Base-by-base conservation (phyloP, 2,797 vertebrate species). In the Rhinichthys osculus region DNA sequence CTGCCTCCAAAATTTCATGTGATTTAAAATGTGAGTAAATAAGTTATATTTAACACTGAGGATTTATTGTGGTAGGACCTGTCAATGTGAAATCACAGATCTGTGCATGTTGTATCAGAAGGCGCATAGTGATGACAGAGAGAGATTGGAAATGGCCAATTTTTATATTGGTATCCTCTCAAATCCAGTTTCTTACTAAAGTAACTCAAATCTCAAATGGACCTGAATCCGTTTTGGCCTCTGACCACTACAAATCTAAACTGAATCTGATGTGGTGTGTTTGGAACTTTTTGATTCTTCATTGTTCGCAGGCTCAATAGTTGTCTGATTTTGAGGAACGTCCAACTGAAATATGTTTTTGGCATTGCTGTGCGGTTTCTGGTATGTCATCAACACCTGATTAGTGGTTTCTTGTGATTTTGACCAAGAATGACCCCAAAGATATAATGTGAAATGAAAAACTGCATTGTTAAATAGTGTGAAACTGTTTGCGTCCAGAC, bases 401-500 rank as follows among this genome's bases (percentile, higher is more conserved):
- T 78, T 66, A 70, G 7, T 70, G 79, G 30, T 14, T 76, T 76
- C 11, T 33, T 23, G 38, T 59, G 64, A 23, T 72, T 78, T 59
- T 78, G 35, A 44, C 76, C 2, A 42, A 35, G 64, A 78, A 69
- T 78, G 17, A 78, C 74, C 64, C 38, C n/a, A 54, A 50, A 79
- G 27, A 81, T 54, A 38, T 35, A 47, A 79, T 79, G 83, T 79
- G 67, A 79, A 76, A 27, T 44, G 10, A 72, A 16, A 44, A 64
- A 72, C 3, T 85, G 30, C 27, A 85, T 54, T 84, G 38, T 70
- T 38, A 7, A 79, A 50, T 59, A 17, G 27, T 62, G 33, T 67
- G 47, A 84, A 52, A 77, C 9, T 1, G 33, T 77, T 77, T 77
- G 73, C 44, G 73, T 84, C 82, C 76, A 72, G 40, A 85, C 78